phyloP scores from a whole-genome alignment of 2,888 invertebrate species.

The Rhorus exstirpatorius region DNA sequence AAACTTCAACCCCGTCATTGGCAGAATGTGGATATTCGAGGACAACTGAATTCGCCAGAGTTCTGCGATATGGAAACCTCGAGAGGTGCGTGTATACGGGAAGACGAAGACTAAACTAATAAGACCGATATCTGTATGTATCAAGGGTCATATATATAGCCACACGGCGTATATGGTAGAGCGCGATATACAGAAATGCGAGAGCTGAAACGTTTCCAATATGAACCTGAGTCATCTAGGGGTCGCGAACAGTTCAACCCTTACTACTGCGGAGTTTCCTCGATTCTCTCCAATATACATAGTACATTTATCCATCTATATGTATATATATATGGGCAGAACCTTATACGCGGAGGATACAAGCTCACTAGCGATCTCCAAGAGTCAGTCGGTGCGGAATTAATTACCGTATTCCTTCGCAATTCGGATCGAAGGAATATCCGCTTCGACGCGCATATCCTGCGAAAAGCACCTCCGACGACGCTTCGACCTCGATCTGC shows the following conservation, averaged over 20 bases:
- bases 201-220: constrained; percentile 49
- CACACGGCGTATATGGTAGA: background rate
- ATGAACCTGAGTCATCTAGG: constrained; percentile 39
- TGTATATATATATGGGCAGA: background rate
- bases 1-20: constrained; percentile 3
- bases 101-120: constrained; percentile 1
- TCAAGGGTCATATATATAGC: background rate
- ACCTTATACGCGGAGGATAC: constrained; percentile 34
- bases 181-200: constrained; percentile 12
- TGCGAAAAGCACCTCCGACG: constrained; percentile 58
- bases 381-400: constrained; percentile 71
- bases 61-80: background rate
- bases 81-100: background rate
- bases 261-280: constrained; percentile 25
- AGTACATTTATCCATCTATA: background rate
- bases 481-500: constrained; percentile 57
- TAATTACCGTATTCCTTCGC: constrained; percentile 77
- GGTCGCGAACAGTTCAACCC: constrained; percentile 53
- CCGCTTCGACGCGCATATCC: constrained; percentile 71
- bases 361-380: constrained; percentile 51
- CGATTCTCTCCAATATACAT: background rate
- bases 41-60: background rate
- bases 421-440: constrained; percentile 75
- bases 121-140: background rate
- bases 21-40: constrained; percentile 4